Conservation (phyloP, 2,888 invertebrate genomes). For the Argyra leucocephala region DNA sequence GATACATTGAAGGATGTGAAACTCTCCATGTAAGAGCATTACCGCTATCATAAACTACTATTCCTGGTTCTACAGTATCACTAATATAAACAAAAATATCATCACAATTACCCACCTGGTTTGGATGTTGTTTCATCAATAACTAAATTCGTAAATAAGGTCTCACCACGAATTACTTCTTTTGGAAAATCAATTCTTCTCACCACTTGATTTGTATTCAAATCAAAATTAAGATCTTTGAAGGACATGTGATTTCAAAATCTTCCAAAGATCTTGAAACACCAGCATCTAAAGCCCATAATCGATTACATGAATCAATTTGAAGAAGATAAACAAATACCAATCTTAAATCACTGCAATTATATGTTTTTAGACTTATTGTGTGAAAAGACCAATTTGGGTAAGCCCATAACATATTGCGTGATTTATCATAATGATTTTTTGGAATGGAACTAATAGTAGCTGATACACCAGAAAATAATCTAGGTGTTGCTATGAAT, state of each 20-base stretch:
- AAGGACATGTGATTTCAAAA: slow-evolving; percentile 59
- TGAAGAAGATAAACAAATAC: slow-evolving; percentile 70
- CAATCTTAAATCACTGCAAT: slow-evolving; percentile 65
- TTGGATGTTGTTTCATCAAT: slow-evolving; percentile 62
- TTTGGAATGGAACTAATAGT: slow-evolving; percentile 62
- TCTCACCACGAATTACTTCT: slow-evolving; percentile 62
- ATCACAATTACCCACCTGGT: slow-evolving; percentile 56
- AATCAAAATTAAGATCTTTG: slow-evolving; percentile 70
- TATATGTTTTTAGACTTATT: slow-evolving; percentile 58
- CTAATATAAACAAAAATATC: slow-evolving; percentile 69
- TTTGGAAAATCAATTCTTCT: slow-evolving; percentile 64
- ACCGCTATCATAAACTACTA: slow-evolving; percentile 51
- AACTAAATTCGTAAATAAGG: slow-evolving; percentile 67
- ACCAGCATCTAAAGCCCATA: slow-evolving; percentile 73
- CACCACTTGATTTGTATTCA: slow-evolving; percentile 60
- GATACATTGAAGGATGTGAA: slow-evolving; percentile 74
- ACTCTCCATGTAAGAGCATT: slow-evolving; percentile 72
- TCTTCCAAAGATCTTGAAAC: slow-evolving; percentile 52
- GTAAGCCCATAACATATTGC: slow-evolving; percentile 52
- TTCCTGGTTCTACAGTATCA: slow-evolving; percentile 65
- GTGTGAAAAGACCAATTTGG: slow-evolving; percentile 71
- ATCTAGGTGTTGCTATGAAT: slow-evolving; percentile 65
- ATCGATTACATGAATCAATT: slow-evolving; percentile 68
- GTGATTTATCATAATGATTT: slow-evolving; percentile 57
- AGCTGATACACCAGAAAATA: slow-evolving; percentile 66